Evolutionary conservation across 2,113 vertebrate genomes (phyloP).

Genomic region (Gobius niger): DNA sequence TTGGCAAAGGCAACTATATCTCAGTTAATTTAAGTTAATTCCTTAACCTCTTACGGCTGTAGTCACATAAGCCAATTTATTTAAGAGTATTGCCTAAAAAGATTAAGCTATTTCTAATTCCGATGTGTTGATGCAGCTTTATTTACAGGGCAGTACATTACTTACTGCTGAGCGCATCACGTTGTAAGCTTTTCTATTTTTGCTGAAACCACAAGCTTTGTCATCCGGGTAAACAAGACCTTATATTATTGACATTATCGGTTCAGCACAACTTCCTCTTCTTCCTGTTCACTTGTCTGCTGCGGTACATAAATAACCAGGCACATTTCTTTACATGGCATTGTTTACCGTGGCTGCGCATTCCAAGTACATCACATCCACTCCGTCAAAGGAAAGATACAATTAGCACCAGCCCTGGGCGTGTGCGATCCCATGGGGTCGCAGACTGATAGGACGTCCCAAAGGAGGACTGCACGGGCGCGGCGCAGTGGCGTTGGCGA

Average conservation of each 20-base stretch:
- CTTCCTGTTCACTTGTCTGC: constrained; percentile 4
- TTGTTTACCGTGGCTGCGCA: not conserved
- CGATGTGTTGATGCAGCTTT: not conserved
- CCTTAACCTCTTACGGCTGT: not conserved
- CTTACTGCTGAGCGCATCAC: not conserved
- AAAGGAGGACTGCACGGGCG: constrained; percentile 42
- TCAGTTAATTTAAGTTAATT: not conserved
- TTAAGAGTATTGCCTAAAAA: not conserved
- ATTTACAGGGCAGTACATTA: not conserved
- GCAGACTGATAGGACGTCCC: constrained; percentile 53
- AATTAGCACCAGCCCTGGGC: constrained; percentile 58
- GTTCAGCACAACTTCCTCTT: not conserved
- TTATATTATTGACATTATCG: constrained; percentile 5
- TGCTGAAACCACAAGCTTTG: not conserved
- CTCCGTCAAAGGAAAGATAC: constrained; percentile 31
- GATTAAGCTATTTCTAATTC: not conserved
- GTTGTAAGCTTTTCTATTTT: not conserved
- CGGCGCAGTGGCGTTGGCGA: constrained; percentile 27
- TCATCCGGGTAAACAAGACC: not conserved
- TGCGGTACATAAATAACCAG: not conserved
- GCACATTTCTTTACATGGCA: not conserved
- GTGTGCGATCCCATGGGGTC: constrained; percentile 49
- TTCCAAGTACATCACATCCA: not conserved
- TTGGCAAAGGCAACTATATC: not conserved
- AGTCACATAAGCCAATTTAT: constrained; percentile 1